phyloP scores from a whole-genome alignment of 1,140 invertebrate genomes.

The Vollenhovia emeryi region DNA sequence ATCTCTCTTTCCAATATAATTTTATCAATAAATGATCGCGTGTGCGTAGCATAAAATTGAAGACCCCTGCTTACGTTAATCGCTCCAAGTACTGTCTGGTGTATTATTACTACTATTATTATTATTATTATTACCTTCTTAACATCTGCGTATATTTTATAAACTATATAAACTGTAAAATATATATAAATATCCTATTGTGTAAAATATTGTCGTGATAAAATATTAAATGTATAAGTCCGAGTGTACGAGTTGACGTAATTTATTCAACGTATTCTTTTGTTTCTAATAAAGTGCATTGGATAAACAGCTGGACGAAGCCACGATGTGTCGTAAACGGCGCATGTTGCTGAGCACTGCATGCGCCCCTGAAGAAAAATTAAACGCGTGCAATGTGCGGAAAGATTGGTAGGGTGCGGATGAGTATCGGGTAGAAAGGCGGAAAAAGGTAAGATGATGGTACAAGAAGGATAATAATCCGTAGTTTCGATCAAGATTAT shows the following conservation, averaged over 20 bases:
- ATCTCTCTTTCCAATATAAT: conserved; percentile 48
- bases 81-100: conserved; percentile 20
- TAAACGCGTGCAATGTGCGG: conserved; percentile 64
- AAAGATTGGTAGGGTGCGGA: conserved; percentile 63
- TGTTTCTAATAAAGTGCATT: background rate
- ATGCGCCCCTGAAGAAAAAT: conserved; percentile 61
- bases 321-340: conserved; percentile 19
- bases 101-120: conserved; percentile 32
- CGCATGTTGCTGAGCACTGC: conserved; percentile 36
- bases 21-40: conserved; percentile 61
- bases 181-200: background rate
- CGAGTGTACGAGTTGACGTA: background rate
- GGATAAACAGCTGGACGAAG: conserved; percentile 34
- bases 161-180: background rate
- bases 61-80: conserved; percentile 47
- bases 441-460: conserved; percentile 65
- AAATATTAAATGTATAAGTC: background rate
- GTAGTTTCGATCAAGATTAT: conserved; percentile 83
- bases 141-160: conserved; percentile 16
- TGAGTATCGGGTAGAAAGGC: conserved; percentile 35
- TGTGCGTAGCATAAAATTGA: conserved; percentile 41
- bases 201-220: background rate
- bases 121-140: conserved; percentile 36
- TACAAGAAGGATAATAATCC: conserved; percentile 79
- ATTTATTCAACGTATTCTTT: background rate